Conservation (phyloP, 2,113 vertebrate genomes). For the Pholis gunnellus region DNA sequence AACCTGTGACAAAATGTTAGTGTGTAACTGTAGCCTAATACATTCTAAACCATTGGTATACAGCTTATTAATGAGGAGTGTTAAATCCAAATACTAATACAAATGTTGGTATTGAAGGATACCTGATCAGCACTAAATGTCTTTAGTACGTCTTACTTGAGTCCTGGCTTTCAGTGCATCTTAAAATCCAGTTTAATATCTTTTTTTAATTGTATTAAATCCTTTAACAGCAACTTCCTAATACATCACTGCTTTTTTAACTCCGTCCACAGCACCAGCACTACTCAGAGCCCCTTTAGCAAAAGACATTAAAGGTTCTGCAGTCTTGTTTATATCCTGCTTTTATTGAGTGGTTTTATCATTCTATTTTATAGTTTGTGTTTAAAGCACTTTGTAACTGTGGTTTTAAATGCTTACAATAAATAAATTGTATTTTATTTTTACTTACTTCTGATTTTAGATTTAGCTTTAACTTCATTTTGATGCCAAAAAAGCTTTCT, state of each 20-base stretch:
- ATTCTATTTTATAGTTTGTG: conserved; percentile 12
- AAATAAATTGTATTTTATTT: conserved; percentile 13
- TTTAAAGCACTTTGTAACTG: conserved; percentile 34
- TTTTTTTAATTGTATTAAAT: conserved; percentile 13
- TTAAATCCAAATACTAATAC: background rate
- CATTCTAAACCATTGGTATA: background rate
- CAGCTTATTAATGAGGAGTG: background rate
- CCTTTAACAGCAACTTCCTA: background rate
- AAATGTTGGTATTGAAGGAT: background rate
- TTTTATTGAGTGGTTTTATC: conserved; percentile 34
- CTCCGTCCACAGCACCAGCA: background rate
- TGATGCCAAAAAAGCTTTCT: background rate
- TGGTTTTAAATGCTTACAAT: conserved; percentile 17
- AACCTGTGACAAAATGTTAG: background rate
- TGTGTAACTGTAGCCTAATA: background rate
- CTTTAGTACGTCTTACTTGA: background rate
- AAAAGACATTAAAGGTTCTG: conserved; percentile 14
- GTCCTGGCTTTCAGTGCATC: background rate
- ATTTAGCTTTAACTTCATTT: conserved; percentile 31
- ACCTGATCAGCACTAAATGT: background rate
- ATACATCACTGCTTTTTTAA: background rate
- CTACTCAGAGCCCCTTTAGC: background rate
- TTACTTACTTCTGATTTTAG: background rate
- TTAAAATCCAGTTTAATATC: background rate
- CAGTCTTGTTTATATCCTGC: conserved; percentile 23